phyloP scores from a whole-genome alignment of 2,888 invertebrate genomes.

The Mechanitis mazaeus region DNA sequence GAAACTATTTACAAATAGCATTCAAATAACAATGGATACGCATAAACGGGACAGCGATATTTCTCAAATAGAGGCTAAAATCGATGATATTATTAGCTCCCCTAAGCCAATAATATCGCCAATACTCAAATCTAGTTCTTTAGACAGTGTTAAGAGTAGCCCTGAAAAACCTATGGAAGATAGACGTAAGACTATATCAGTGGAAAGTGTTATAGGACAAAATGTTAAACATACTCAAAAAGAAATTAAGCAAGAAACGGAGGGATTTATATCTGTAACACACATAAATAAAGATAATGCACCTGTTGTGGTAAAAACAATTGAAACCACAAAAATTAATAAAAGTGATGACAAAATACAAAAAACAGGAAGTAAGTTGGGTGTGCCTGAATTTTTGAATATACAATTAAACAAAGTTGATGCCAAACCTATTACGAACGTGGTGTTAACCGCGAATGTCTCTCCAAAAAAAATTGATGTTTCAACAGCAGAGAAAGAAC shows the following conservation, averaged over 20 bases:
- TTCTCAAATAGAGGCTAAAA: conserved; percentile 74
- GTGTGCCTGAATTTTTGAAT: conserved; percentile 82
- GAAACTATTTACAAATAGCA: conserved; percentile 63
- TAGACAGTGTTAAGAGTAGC: conserved; percentile 78
- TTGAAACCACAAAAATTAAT: conserved; percentile 46
- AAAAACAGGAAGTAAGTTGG: conserved; percentile 47
- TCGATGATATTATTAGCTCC: conserved; percentile 73
- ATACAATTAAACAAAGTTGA: conserved; percentile 84
- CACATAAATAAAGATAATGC: conserved; percentile 73
- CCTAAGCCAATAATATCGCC: conserved; percentile 70
- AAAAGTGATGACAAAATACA: conserved; percentile 63
- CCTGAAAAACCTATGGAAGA: conserved; percentile 68
- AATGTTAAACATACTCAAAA: conserved; percentile 39
- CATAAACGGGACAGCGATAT: conserved; percentile 70
- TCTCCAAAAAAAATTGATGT: conserved; percentile 70
- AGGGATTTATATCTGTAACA: conserved; percentile 75
- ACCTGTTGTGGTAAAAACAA: conserved; percentile 37
- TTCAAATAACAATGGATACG: conserved; percentile 58
- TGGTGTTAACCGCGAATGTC: conserved; percentile 80
- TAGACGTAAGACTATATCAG: conserved; percentile 69
- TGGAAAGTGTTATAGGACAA: conserved; percentile 63
- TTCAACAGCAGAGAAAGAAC: conserved; percentile 51
- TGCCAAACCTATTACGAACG: conserved; percentile 76
- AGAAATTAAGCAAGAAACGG: conserved; percentile 52
- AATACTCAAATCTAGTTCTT: conserved; percentile 73